These are phyloP conservation scores for Acrossocheilus wenchowensis DNA, from an alignment of 2,797 vertebrate species.

Conservation along the genomic window DNA sequence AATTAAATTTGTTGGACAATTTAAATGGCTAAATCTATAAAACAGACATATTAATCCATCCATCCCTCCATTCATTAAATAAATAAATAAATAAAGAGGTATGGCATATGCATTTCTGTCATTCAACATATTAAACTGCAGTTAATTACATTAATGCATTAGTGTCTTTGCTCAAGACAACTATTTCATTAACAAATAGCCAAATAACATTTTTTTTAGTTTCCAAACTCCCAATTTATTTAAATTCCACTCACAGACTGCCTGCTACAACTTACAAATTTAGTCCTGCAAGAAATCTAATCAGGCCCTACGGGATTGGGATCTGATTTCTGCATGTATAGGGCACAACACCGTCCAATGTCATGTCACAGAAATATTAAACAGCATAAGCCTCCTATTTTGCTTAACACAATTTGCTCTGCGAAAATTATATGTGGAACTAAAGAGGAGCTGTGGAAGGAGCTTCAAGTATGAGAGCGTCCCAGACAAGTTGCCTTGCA, in stretches of 20 bases:
- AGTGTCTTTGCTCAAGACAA: neutral
- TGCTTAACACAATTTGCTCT: neutral
- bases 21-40: neutral
- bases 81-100: too few relatives aligned
- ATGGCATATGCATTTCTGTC: neutral
- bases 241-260: neutral
- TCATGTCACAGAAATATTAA: constrained; percentile 14
- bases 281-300: neutral
- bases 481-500: constrained; percentile 40
- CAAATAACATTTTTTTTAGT: neutral
- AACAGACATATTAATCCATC: neutral
- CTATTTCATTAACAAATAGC: neutral
- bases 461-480: constrained; percentile 19
- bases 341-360: neutral
- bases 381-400: neutral
- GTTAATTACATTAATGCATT: neutral
- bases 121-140: neutral
- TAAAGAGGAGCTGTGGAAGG: constrained; percentile 21
- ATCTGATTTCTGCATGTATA: constrained; percentile 3
- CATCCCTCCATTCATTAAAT: too few relatives aligned
- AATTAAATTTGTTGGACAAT: neutral
- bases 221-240: neutral
- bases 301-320: neutral
- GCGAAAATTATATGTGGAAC: neutral
- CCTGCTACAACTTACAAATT: neutral